Evolutionary conservation across 1,140 invertebrate species (phyloP).

Genomic region (Aphelinus atriplicis): DNA sequence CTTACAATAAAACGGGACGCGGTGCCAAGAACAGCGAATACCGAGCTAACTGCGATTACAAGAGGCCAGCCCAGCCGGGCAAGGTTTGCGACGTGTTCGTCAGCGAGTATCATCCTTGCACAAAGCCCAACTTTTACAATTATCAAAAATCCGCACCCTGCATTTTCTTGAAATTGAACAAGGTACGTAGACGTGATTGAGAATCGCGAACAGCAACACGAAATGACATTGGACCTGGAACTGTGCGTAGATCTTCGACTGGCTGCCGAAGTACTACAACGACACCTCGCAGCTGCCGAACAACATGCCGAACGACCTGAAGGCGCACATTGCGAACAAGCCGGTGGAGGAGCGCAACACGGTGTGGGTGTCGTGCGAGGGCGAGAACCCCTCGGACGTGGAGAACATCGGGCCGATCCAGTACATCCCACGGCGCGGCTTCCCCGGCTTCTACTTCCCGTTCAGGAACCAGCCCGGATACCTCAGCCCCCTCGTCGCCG

Average conservation of each 20-base stretch:
- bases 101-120: conserved; percentile 65
- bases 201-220: background rate
- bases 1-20: conserved; percentile 62
- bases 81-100: conserved; percentile 71
- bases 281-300: conserved; percentile 74
- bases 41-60: conserved; percentile 64
- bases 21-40: conserved; percentile 44
- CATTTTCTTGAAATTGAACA: conserved; percentile 75
- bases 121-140: conserved; percentile 67
- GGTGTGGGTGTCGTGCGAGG: conserved; percentile 88
- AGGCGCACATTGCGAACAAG: conserved; percentile 72
- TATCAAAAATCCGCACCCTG: conserved; percentile 71
- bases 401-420: conserved; percentile 89
- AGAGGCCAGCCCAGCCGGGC: conserved; percentile 59
- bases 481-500: conserved; percentile 87
- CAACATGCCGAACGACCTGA: conserved; percentile 80
- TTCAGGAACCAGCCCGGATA: conserved; percentile 84
- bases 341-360: conserved; percentile 70
- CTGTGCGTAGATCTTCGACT: conserved; percentile 78
- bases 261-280: conserved; percentile 81
- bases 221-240: background rate
- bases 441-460: conserved; percentile 83
- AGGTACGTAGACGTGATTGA: conserved; percentile 59
- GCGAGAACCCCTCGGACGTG: conserved; percentile 88
- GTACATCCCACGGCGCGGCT: conserved; percentile 82